These are phyloP conservation scores for Pristionchus maxplancki DNA, from an alignment of 2,888 invertebrate species.

Conservation along the genomic window DNA sequence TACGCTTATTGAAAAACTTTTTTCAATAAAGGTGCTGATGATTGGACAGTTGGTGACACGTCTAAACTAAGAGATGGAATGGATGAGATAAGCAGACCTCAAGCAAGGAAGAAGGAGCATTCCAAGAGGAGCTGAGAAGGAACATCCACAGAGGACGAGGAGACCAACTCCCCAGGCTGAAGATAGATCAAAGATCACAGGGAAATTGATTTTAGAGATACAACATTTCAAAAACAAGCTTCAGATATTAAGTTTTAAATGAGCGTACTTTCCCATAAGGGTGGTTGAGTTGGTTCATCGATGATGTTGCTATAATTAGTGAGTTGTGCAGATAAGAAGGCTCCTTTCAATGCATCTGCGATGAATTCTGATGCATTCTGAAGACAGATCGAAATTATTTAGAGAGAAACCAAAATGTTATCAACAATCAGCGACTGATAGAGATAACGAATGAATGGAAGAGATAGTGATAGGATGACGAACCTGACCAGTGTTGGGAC, in stretches of 20 bases:
- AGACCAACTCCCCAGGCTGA: constrained; percentile 75
- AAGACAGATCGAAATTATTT: neutral
- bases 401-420: neutral
- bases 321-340: constrained; percentile 62
- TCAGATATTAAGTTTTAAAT: neutral
- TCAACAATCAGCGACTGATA: neutral
- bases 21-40: neutral
- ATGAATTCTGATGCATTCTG: constrained; percentile 67
- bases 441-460: neutral
- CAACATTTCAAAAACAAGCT: neutral
- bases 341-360: constrained; percentile 66
- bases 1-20: neutral
- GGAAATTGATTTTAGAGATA: neutral
- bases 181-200: constrained; percentile 52
- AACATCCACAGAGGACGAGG: constrained; percentile 71
- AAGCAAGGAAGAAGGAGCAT: constrained; percentile 71
- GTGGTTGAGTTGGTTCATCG: constrained; percentile 63
- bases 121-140: constrained; percentile 72
- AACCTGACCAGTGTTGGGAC: constrained; percentile 36
- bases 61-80: neutral
- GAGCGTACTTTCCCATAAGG: constrained; percentile 66
- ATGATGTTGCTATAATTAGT: constrained; percentile 63
- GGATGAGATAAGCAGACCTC: neutral
- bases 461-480: neutral
- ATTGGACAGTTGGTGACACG: neutral